These are phyloP conservation scores for Coenonympha arcania DNA, from an alignment of 2,888 invertebrate genomes.

Conservation along the genomic window DNA sequence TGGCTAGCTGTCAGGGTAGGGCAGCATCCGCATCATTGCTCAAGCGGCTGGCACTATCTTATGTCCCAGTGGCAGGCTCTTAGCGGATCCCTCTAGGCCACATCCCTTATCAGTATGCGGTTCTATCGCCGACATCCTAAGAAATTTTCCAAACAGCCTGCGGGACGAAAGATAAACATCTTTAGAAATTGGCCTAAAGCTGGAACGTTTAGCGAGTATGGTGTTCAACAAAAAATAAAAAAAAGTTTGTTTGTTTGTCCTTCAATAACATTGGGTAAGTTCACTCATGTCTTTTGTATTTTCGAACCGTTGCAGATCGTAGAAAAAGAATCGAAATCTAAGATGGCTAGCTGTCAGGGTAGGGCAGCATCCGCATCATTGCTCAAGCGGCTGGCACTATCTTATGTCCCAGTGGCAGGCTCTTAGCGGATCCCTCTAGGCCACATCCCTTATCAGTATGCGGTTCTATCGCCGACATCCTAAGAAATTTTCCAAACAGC, in stretches of 20 bases:
- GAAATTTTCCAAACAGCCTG: constrained; percentile 19
- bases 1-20: too few relatives aligned
- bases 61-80: constrained; percentile 8
- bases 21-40: neutral
- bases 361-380: too few relatives aligned
- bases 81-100: constrained; percentile 18
- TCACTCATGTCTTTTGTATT: too few relatives aligned
- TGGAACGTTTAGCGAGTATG: too few relatives aligned
- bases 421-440: constrained; percentile 16
- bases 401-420: constrained; percentile 7
- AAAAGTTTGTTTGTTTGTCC: too few relatives aligned
- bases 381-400: neutral
- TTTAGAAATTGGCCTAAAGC: constrained; percentile 20
- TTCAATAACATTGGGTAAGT: too few relatives aligned
- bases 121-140: constrained; percentile 11
- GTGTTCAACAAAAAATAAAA: too few relatives aligned
- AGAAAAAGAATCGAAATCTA: too few relatives aligned
- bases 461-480: constrained; percentile 12
- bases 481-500: constrained; percentile 18
- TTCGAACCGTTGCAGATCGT: too few relatives aligned
- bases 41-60: neutral
- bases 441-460: constrained; percentile 27
- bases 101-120: constrained; percentile 28
- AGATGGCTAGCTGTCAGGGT: too few relatives aligned
- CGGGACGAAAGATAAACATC: constrained; percentile 20